A percentile compares a stretch with the other conserved stretches of the same genome.
These are phyloP conservation scores for Zaprionus taronus DNA, from an alignment of 1,140 invertebrate species.

Conservation along the genomic window DNA sequence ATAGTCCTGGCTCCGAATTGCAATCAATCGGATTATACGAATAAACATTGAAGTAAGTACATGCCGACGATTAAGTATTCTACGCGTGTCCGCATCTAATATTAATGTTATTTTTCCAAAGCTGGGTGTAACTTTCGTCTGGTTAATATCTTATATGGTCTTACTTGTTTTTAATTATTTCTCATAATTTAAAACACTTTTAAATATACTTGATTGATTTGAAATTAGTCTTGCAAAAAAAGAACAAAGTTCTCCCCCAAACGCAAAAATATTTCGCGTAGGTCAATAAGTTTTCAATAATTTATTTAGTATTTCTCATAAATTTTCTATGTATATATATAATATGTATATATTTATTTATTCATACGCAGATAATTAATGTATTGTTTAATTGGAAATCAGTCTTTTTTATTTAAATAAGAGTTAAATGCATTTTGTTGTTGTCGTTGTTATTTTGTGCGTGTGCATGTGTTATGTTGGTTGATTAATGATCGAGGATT, in stretches of 20 bases:
- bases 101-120: no score
- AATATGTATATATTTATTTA: slow-evolving; percentile 49
- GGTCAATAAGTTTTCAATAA: slow-evolving; percentile 66
- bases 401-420: slow-evolving; percentile 83
- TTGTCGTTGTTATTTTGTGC: slow-evolving; percentile 43
- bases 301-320: slow-evolving; percentile 81
- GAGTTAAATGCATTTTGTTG: slow-evolving; percentile 77
- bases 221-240: neutral
- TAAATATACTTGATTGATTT: no score
- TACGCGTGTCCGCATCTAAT: no score
- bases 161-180: no score
- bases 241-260: neutral
- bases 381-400: slow-evolving; percentile 83
- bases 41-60: no score
- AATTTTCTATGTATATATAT: slow-evolving; percentile 73
- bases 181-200: no score
- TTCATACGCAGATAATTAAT: slow-evolving; percentile 77
- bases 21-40: no score
- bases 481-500: slow-evolving; percentile 42
- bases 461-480: slow-evolving; percentile 51
- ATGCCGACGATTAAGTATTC: no score
- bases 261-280: neutral
- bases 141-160: no score
- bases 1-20: no score
- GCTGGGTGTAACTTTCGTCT: no score